Evolutionary conservation across 2,888 invertebrate genomes (phyloP), one percentile per base, ranked within the genome.

Genomic region (Gasteruption jaculator): DNA sequence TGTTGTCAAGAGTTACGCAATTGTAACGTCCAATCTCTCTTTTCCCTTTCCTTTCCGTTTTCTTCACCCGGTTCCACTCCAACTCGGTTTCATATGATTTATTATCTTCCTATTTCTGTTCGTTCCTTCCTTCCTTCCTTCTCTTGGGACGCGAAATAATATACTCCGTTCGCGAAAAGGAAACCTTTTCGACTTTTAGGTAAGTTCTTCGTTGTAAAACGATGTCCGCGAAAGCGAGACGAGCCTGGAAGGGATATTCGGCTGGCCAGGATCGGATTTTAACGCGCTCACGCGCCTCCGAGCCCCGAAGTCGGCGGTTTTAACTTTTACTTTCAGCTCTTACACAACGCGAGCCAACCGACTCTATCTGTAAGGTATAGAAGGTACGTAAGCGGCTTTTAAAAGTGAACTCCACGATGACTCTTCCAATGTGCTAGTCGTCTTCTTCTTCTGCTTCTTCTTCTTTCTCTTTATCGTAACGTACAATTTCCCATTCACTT

Each of bases 261-360:
- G 55, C 54, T 52, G 34, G 46, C 31, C 51, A 51, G 58, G 58
- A 61, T 65, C 61, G 61, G 61, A 65, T 64, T 65, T 65, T 61
- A 65, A 62, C 65, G 66, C 63, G 61, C 59, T 57, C 64, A 72
- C 71, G 71, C 60, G 54, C 53, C 50, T 52, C 53, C 55, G 52
- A 52, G 55, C 56, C 53, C 62, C 60, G 52, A 58, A 63, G 58
- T 61, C 63, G 60, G 60, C 63, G 58, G 65, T 69, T 68, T 69
- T 69, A 68, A 70, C 69, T 70, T 70, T 69, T 70, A 69, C 69
- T 69, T 69, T 69, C 68, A 68, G 68, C 63, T 68, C 69, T 70
- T 70, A 68, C 69, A 70, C 69, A 69, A 69, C 68, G 52, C 53
- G 53, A 18, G 5, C 44, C 41, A 43, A 45, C 47, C 41, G 48